These are phyloP conservation scores for Perca flavescens DNA, from an alignment of 2,113 vertebrate genomes.

Conservation along the genomic window DNA sequence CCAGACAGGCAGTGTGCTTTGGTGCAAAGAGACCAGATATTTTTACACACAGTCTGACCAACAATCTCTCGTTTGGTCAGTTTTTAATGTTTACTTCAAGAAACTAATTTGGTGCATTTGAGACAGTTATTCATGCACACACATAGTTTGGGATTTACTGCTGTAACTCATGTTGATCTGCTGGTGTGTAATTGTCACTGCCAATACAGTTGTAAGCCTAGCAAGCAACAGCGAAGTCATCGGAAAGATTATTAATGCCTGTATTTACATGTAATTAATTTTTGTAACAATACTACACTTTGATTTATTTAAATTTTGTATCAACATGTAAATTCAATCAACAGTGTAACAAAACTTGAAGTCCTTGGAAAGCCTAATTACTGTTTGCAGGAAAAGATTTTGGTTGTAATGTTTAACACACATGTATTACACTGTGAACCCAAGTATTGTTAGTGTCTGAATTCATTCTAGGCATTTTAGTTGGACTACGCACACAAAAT, in stretches of 20 bases:
- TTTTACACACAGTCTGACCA: conserved; percentile 18
- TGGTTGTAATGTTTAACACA: not conserved
- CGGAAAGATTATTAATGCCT: not conserved
- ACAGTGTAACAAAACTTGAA: not conserved
- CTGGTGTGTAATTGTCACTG: conserved; percentile 23
- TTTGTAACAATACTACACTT: not conserved
- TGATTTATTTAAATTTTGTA: not conserved
- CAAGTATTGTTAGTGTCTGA: not conserved
- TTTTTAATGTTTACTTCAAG: conserved; percentile 9
- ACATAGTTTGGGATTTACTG: not conserved
- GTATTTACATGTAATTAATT: not conserved
- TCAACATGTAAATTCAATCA: not conserved
- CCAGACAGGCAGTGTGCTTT: conserved; percentile 15
- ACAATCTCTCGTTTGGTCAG: not conserved
- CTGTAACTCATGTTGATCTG: not conserved
- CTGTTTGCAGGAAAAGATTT: not conserved
- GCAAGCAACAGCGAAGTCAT: conserved; percentile 10
- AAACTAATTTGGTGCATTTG: not conserved
- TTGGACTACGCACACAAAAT: conserved; percentile 25
- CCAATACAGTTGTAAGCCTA: not conserved
- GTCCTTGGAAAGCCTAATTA: not conserved
- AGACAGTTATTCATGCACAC: not conserved
- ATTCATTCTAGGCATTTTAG: conserved; percentile 13
- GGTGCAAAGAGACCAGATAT: conserved; percentile 17
- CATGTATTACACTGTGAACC: conserved; percentile 4